A percentile compares a stretch with the other conserved stretches of the same genome.
Conservation (phyloP, 2,113 vertebrate genomes). For the Brachypodius melanocephalos region DNA sequence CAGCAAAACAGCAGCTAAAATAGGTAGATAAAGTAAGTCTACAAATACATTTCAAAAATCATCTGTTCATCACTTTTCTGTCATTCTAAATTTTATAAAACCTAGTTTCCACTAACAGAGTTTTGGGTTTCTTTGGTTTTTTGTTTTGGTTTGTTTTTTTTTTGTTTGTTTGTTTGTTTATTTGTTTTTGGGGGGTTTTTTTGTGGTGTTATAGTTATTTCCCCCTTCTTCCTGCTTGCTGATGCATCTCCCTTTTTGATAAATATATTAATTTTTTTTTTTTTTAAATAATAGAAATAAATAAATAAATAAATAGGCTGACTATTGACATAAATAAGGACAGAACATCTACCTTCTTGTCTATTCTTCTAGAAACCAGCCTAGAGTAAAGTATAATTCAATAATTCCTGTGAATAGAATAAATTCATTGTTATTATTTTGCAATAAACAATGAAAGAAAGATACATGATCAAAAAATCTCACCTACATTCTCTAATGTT, state of each 20-base stretch:
- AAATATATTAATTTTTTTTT: too few species aligned
- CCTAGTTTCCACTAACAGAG: background rate
- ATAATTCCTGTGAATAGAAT: background rate
- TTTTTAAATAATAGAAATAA: too few species aligned
- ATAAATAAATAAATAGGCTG: background rate
- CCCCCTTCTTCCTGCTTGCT: fast-evolving
- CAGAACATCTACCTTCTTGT: background rate
- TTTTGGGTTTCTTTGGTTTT: background rate
- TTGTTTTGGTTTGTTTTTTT: too few species aligned
- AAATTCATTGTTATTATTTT: background rate
- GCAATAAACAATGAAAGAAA: background rate
- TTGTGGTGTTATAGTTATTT: background rate
- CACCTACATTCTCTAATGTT: background rate
- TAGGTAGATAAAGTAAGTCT: background rate
- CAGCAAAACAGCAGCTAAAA: background rate
- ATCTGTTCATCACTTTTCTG: background rate
- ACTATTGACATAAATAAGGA: background rate
- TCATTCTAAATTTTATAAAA: background rate
- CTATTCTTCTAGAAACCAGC: background rate
- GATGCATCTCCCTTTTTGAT: too few species aligned
- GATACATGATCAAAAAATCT: background rate
- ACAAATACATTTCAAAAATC: background rate
- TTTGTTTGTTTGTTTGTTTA: too few species aligned
- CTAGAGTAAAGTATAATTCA: background rate
- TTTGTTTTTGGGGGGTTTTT: background rate